A percentile compares a stretch with the other conserved stretches of the same genome.
Evolutionary conservation across 1,140 invertebrate species (phyloP).

Genomic region (Ostrea edulis): DNA sequence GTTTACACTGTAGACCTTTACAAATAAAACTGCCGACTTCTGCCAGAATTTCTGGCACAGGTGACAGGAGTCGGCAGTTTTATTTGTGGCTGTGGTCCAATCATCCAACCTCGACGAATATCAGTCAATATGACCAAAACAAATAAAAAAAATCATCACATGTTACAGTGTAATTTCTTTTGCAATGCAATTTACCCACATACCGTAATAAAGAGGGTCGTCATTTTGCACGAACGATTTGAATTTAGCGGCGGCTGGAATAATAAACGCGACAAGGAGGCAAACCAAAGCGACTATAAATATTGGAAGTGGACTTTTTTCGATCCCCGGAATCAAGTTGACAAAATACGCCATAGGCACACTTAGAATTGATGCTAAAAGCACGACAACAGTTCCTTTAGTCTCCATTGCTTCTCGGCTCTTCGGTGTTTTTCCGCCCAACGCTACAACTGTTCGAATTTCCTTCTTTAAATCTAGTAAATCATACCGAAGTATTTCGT

Average conservation of each 20-base stretch:
- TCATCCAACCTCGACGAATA: too few species aligned
- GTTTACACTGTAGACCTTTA: too few species aligned
- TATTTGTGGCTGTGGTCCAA: too few species aligned
- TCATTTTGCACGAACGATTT: constrained; percentile 9
- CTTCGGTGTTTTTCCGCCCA: not conserved
- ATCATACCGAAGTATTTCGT: not conserved
- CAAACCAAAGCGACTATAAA: constrained; percentile 39
- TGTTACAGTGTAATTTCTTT: not conserved
- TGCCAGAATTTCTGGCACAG: too few species aligned
- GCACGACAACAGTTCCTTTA: constrained; percentile 11
- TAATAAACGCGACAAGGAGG: constrained; percentile 37
- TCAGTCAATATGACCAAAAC: too few species aligned
- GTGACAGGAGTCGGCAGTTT: too few species aligned
- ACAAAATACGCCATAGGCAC: constrained; percentile 43
- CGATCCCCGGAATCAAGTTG: constrained; percentile 18
- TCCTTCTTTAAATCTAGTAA: not conserved
- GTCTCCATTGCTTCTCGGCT: constrained; percentile 12
- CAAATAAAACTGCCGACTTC: too few species aligned
- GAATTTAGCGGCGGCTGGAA: constrained; percentile 33
- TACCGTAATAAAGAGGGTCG: not conserved
- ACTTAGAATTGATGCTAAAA: constrained; percentile 25
- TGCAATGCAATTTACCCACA: not conserved
- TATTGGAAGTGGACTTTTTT: constrained; percentile 24
- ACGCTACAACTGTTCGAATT: constrained; percentile 5
- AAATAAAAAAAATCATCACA: too few species aligned